Evolutionary conservation across 1,140 invertebrate genomes (phyloP).

Genomic region (Calliopsis andreniformis): DNA sequence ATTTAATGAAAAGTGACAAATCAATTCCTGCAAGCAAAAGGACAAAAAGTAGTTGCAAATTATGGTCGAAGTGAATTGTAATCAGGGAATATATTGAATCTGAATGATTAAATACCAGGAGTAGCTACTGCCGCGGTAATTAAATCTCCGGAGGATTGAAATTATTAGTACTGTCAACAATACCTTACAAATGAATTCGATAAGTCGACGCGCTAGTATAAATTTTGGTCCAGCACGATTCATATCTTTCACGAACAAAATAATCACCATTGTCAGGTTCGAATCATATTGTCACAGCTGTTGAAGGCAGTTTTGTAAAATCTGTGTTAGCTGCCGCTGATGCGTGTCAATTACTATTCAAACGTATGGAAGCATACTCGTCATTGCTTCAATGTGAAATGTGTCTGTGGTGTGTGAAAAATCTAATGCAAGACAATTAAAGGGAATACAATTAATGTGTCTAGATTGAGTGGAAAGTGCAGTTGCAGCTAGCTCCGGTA

Average conservation of each 20-base stretch:
- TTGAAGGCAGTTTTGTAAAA: no score
- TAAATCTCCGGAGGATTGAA: slow-evolving; percentile 20
- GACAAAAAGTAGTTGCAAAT: neutral
- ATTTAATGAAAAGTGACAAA: neutral
- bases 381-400: neutral
- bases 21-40: neutral
- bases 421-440: neutral
- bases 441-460: neutral
- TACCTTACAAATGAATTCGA: slow-evolving; percentile 42
- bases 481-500: slow-evolving; percentile 10
- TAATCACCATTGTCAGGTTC: slow-evolving; percentile 16
- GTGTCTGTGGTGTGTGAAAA: neutral
- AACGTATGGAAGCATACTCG: no score
- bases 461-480: neutral
- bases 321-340: no score
- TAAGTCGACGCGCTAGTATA: slow-evolving; percentile 52
- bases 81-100: neutral
- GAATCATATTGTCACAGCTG: no score
- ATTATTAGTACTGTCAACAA: neutral
- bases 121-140: slow-evolving; percentile 5
- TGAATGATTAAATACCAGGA: neutral
- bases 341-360: no score
- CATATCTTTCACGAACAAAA: slow-evolving; percentile 53
- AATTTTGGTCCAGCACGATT: slow-evolving; percentile 33
- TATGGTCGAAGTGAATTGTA: neutral